Base-by-base conservation (phyloP, 1,140 invertebrate species). In the Cyrtorhinus lividipennis region DNA sequence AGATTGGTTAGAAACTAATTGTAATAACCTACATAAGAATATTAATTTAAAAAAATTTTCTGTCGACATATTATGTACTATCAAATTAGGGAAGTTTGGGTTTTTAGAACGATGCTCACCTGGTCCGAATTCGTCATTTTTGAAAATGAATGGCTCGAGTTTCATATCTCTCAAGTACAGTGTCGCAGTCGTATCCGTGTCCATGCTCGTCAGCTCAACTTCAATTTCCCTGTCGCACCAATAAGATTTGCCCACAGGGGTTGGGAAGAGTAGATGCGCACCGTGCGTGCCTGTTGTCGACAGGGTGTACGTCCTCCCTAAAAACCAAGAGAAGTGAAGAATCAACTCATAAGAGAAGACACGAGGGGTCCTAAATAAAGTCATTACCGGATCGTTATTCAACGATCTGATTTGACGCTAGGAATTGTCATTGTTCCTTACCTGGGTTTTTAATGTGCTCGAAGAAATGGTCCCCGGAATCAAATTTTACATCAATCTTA, bases 211-310 rank as follows among this genome's bases (percentile, higher is more conserved):
- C n/a, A 83, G 66, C 1, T 77, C 74, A 0, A 83, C 71, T 12
- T 78, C 69, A n/a, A 77, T 79, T 72, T 90, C 87, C 24, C 83
- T 78, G 56, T 79, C 68, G 68, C 90, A 93, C 13, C 80, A 75
- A 69, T 84, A 92, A 0, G 88, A 89, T 69, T 89, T 87, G 2
- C 89, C 88, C 15, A 92, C 86, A 0, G 88, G 88, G 0, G 90
- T 92, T 1, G 86, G 83, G 67, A 91, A 90, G 46, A 90, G 71
- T 70, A 85, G 80, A 1, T 80, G 74, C 10, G 48, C 10, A 18
- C 77, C 77, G 62, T 80, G 78, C 63, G 76, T 74, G 5, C 75
- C 70, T 0, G 77, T 78, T 1, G 82, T 82, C 12, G 65, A 66
- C 3, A 67, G 24, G 3, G 63, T 65, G 13, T 65, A 64, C 8